Conservation (phyloP, 2,888 invertebrate species). For the Pycnomerus fuliginosus region DNA sequence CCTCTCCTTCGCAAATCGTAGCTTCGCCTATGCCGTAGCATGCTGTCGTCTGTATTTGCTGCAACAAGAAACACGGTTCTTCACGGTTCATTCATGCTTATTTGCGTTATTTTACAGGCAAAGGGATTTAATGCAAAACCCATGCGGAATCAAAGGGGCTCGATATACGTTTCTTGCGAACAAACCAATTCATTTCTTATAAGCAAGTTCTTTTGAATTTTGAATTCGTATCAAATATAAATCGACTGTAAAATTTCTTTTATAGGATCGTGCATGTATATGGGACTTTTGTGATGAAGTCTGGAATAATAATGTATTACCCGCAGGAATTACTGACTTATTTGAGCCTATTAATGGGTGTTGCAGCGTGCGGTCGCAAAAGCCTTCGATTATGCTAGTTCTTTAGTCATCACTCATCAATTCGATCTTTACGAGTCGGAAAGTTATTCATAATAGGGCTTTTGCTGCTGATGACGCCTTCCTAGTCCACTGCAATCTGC, state of each 20-base stretch:
- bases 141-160: conserved; percentile 5
- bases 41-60: conserved; percentile 13
- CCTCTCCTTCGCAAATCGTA: conserved; percentile 43
- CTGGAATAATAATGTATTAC: too few species aligned
- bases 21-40: conserved; percentile 39
- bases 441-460: too few species aligned
- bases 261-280: conserved; percentile 2
- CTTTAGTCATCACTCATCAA: too few species aligned
- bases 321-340: too few species aligned
- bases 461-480: too few species aligned
- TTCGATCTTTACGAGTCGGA: too few species aligned
- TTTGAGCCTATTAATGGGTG: too few species aligned
- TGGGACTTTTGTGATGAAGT: neutral
- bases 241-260: conserved; percentile 12
- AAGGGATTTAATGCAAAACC: conserved; percentile 7
- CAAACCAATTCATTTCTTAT: conserved; percentile 17
- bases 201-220: conserved; percentile 9
- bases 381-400: too few species aligned
- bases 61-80: conserved; percentile 7
- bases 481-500: too few species aligned
- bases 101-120: conserved; percentile 14
- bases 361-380: too few species aligned
- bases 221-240: conserved; percentile 18
- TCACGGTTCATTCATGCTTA: conserved; percentile 3
- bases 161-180: conserved; percentile 12